phyloP scores from a whole-genome alignment of 2,797 vertebrate species.

The Sternotherus odoratus region DNA sequence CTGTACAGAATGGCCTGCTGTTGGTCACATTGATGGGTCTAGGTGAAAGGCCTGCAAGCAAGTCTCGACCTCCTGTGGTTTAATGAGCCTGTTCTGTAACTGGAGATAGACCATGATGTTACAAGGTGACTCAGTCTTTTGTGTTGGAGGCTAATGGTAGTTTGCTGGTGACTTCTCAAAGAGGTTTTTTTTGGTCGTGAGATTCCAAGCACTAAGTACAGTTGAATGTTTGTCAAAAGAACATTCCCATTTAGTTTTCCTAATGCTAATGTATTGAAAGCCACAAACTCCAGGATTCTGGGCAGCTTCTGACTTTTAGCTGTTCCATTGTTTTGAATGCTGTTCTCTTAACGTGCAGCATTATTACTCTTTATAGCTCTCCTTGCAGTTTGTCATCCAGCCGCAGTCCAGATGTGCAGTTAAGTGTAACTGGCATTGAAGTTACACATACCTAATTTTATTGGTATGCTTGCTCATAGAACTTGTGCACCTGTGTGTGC shows the following conservation, averaged over 20 bases:
- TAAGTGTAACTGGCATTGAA: slow-evolving; percentile 60
- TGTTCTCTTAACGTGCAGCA: slow-evolving; percentile 10
- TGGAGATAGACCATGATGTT: fast-evolving
- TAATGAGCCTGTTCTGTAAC: neutral
- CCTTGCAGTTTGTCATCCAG: slow-evolving; percentile 21
- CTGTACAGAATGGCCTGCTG: neutral
- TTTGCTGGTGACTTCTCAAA: slow-evolving; percentile 49
- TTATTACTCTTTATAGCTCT: slow-evolving; percentile 41
- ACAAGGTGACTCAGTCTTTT: slow-evolving; percentile 31
- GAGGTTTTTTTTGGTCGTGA: slow-evolving; percentile 44
- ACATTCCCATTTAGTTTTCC: too few species aligned
- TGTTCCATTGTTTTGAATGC: slow-evolving; percentile 19
- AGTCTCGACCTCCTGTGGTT: neutral
- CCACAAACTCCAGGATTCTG: neutral
- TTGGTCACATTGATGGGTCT: neutral
- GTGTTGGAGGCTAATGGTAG: slow-evolving; percentile 28
- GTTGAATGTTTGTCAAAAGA: neutral
- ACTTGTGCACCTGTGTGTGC: slow-evolving; percentile 76
- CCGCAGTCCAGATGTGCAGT: slow-evolving; percentile 71
- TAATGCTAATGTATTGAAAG: neutral
- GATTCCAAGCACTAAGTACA: slow-evolving; percentile 38
- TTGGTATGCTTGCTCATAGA: slow-evolving; percentile 73
- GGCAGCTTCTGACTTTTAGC: neutral
- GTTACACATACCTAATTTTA: slow-evolving; percentile 64
- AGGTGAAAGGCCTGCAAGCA: neutral